Evolutionary conservation across 2,797 vertebrate genomes (phyloP), one percentile per base, ranked within the genome.

Genomic region (Ptychadena robeensis): DNA sequence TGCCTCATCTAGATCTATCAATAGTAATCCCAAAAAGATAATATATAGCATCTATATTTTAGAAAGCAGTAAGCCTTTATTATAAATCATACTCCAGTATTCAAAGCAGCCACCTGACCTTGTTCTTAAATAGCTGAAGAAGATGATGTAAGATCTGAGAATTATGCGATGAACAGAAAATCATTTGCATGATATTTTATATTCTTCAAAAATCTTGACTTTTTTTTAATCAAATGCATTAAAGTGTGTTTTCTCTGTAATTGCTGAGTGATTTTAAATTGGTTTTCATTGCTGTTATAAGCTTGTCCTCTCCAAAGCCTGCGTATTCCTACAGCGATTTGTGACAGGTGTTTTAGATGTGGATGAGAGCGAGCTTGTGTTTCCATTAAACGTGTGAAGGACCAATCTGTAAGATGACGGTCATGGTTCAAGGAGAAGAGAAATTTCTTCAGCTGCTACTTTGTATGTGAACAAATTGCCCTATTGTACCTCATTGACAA

Each of bases 391-490:
- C 57, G 3, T 38, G 66, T 44, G 37, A 53, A 80, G 67, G 48
- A 11, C 40, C 53, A 63, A 59, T 71, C 25, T 70, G 77, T 22
- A 30, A 70, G 59, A 63, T 71, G 48, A 15, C 34, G 28, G 48
- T 63, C 40, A 67, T 79, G 76, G 38, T 70, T 80, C 67, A 71
- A 27, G 31, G 18, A 37, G 34, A 71, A 14, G 25, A 65, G 31
- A 77, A 40, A 77, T 32, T 48, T 78, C 38, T 78, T 67, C 32
- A 66, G 74, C 64, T 66, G 27, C 12, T 14, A 48, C 75, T 77
- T 44, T 63, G 37, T 77, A 31, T 77, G 12, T 65, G 61, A 76
- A 76, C 67, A 30, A 77, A 66, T 77, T 77, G 37, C 18, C 74
- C 28, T 77, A 65, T 69, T 69, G 67, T 38, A 69, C 35, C 67